phyloP scores from a whole-genome alignment of 2,888 invertebrate species.

The Perithous albicinctus region DNA sequence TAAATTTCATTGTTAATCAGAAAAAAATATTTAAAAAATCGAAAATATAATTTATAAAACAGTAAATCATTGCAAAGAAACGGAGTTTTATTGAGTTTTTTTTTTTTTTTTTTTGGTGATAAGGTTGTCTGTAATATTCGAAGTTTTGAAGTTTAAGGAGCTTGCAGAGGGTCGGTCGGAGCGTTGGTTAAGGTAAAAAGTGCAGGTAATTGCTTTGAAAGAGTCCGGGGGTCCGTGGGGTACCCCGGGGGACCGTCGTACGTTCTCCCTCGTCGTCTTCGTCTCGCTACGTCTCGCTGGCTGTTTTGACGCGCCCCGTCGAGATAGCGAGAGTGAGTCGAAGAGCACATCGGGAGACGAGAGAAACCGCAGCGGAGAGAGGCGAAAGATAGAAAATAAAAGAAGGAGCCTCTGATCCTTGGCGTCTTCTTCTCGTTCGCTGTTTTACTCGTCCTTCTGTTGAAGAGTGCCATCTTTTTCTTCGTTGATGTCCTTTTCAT shows the following conservation, averaged over 20 bases:
- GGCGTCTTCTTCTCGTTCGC: constrained; percentile 7
- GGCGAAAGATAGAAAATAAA: constrained; percentile 17
- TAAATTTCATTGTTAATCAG: no score
- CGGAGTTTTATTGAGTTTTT: no score
- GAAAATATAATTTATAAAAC: no score
- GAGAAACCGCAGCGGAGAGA: constrained; percentile 41
- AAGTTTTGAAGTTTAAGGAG: constrained; percentile 61
- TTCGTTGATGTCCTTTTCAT: constrained; percentile 46
- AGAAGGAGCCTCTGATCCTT: background rate
- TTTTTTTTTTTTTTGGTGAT: background rate
- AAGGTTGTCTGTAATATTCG: background rate
- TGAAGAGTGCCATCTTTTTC: constrained; percentile 11
- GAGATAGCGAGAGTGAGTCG: constrained; percentile 1
- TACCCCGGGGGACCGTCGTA: constrained; percentile 41
- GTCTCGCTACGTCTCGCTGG: constrained; percentile 20
- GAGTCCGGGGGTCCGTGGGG: constrained; percentile 56
- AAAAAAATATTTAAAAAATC: no score
- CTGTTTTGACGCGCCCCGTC: constrained; percentile 46
- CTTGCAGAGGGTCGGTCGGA: constrained; percentile 61
- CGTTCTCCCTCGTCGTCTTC: constrained; percentile 40
- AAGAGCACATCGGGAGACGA: background rate
- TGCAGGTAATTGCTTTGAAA: constrained; percentile 72
- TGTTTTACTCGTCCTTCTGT: background rate
- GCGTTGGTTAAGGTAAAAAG: constrained; percentile 70
- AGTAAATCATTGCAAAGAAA: no score